Percentiles rank a stretch among this genome's conserved stretches.
Conservation (phyloP, 2,113 vertebrate species). For the Elaphurus davidianus region DNA sequence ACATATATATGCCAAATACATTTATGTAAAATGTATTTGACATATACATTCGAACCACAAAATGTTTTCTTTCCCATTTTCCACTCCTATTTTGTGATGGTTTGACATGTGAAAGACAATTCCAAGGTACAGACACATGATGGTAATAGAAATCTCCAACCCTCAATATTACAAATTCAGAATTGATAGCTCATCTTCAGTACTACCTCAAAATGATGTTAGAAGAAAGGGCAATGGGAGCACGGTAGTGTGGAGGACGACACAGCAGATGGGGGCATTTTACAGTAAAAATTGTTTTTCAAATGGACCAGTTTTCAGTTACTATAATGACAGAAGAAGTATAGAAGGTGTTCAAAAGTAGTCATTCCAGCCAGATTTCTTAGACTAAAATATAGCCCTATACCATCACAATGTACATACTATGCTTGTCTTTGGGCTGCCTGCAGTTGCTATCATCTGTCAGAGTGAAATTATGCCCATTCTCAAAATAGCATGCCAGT, state of each 20-base stretch:
- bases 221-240: background rate
- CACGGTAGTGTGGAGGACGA: background rate
- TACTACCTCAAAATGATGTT: background rate
- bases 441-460: fast-evolving
- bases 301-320: background rate
- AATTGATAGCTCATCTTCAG: background rate
- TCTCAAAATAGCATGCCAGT: constrained; percentile 36
- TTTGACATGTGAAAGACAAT: background rate
- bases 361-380: background rate
- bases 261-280: background rate
- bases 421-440: background rate
- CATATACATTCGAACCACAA: background rate
- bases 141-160: background rate
- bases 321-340: background rate
- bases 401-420: background rate
- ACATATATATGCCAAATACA: background rate
- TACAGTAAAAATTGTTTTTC: background rate
- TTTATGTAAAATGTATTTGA: background rate
- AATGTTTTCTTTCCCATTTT: background rate
- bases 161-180: background rate
- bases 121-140: background rate
- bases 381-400: background rate
- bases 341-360: background rate
- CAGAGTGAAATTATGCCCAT: constrained; percentile 22
- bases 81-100: background rate